Percentiles rank a stretch among this genome's conserved stretches.
phyloP scores from a whole-genome alignment of 1,140 invertebrate genomes.

The Phortica variegata region DNA sequence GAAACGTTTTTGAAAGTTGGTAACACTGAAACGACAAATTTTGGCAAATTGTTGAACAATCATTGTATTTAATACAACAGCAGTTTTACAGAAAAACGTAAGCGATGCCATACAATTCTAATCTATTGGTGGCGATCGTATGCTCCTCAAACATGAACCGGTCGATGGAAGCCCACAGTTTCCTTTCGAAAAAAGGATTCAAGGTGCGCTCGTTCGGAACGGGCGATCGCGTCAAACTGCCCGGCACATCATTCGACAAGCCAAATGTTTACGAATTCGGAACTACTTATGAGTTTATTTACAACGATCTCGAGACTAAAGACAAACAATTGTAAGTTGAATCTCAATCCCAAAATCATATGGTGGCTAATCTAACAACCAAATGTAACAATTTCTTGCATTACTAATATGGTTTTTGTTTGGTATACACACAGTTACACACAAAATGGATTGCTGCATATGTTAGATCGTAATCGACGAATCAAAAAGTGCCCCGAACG shows the following conservation, averaged over 20 bases:
- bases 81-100: slow-evolving; percentile 27
- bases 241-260: slow-evolving; percentile 89
- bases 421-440: slow-evolving; percentile 74
- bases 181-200: slow-evolving; percentile 95
- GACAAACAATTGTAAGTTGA: slow-evolving; percentile 78
- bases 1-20: too few relatives aligned
- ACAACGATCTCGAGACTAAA: slow-evolving; percentile 87
- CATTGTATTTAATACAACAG: slow-evolving; percentile 29
- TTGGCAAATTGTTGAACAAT: slow-evolving; percentile 20
- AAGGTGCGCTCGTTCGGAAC: slow-evolving; percentile 94
- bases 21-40: slow-evolving; percentile 15
- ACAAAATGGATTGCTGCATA: slow-evolving; percentile 97
- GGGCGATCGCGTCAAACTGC: slow-evolving; percentile 96
- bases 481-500: slow-evolving; percentile 94
- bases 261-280: slow-evolving; percentile 99
- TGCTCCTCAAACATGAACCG: slow-evolving; percentile 99
- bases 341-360: not conserved
- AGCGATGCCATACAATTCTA: slow-evolving; percentile 45
- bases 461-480: slow-evolving; percentile 95
- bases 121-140: slow-evolving; percentile 88
- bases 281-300: slow-evolving; percentile 94
- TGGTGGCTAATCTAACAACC: not conserved
- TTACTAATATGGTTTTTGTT: not conserved
- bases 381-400: too few relatives aligned
- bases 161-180: slow-evolving; percentile 98